Base-by-base conservation (phyloP, 1,140 invertebrate species). In the Philotrypesis tridentata region DNA sequence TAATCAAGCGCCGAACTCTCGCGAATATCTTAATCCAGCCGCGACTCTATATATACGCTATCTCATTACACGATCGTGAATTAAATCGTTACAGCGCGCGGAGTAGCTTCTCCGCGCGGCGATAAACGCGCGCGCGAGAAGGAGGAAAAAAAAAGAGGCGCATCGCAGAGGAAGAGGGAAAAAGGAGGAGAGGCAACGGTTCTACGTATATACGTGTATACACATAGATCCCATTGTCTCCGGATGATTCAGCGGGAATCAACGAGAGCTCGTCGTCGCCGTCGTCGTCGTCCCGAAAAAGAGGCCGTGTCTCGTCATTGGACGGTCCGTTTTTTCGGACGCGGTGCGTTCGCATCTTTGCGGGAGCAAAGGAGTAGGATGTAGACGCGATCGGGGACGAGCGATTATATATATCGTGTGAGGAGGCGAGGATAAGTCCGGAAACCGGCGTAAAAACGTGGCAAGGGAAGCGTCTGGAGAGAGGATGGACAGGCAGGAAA, bases 31-130 rank as follows among this genome's bases (percentile, higher is more conserved):
- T 37, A 33, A 43, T 75, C 37, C 37, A 29, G 48, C 31, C 5
- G 25, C 14, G 5, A 48, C 21, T n/a, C n/a, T n/a, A n/a, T n/a
- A n/a, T n/a, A n/a, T n/a, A n/a, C n/a, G n/a, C n/a, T 71, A 77
- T 75, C 79, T 75, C 61, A 29, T 63, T 63, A 77, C 74, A 33
- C 43, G 74, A 71, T 82, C 67, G 67, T 48, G 73, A 82, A 77
- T 40, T 12, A 61, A 75, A 77, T 63, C 48, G 48, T 55, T 55
- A 55, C 11, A 55, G 2, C 5, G 21, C 21, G 48, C n/a, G n/a
- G n/a, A n/a, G n/a, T 1, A 8, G 48, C 43, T 48, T 14, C 43
- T 48, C 14, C 63, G 33, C 67, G n/a, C 12, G 14, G 43, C 4
- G 21, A 72, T 55, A 55, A n/a, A 21, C 60, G 8, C 6, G 31